Conservation (phyloP, 2,888 invertebrate genomes). For the Archips xylosteana region DNA sequence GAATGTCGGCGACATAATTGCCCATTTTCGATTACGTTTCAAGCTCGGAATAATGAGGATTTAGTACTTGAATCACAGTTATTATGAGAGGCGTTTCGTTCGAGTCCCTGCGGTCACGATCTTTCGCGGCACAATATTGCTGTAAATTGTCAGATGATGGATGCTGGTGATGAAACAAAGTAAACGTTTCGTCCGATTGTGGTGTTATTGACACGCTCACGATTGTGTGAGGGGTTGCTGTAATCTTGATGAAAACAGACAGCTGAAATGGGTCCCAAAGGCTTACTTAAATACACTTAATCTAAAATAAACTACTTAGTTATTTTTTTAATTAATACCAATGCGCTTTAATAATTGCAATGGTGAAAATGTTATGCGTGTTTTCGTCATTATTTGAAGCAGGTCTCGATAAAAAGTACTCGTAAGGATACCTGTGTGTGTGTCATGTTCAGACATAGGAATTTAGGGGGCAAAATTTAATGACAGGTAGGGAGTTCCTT, state of each 20-base stretch:
- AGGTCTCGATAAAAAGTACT: not conserved
- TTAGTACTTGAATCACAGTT: constrained; percentile 66
- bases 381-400: not conserved
- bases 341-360: no score
- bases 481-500: no score
- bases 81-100: constrained; percentile 61
- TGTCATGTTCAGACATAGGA: no score
- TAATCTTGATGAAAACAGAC: constrained; percentile 16
- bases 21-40: constrained; percentile 71
- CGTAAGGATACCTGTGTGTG: no score
- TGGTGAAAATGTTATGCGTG: no score
- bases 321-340: no score
- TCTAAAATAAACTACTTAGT: no score
- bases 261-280: not conserved
- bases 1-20: constrained; percentile 71
- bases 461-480: no score
- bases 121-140: constrained; percentile 50
- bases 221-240: constrained; percentile 31
- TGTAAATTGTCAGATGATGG: constrained; percentile 42
- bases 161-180: constrained; percentile 40
- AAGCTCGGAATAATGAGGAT: constrained; percentile 66
- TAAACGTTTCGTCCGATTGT: constrained; percentile 38
- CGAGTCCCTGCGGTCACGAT: constrained; percentile 70
- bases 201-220: constrained; percentile 34
- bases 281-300: no score